These are phyloP conservation scores for Candoia aspera DNA, from an alignment of 2,113 vertebrate genomes.

Conservation along the genomic window DNA sequence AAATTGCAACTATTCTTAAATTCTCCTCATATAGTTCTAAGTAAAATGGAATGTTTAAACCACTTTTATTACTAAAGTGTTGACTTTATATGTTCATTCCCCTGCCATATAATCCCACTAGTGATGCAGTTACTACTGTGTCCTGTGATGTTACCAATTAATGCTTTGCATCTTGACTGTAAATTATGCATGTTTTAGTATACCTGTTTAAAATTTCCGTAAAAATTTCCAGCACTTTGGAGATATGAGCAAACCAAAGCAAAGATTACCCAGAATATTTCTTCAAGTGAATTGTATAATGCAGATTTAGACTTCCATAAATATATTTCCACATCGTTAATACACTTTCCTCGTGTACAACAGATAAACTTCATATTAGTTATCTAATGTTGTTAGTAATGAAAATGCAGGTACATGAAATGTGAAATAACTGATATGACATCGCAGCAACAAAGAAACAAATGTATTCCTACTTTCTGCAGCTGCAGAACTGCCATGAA, in stretches of 20 bases:
- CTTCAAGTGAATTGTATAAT: conserved; percentile 34
- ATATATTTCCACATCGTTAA: conserved; percentile 29
- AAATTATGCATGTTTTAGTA: conserved; percentile 28
- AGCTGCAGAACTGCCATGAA: conserved; percentile 72
- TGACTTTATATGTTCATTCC: background rate
- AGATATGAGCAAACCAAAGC: conserved; percentile 19
- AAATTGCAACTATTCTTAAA: background rate
- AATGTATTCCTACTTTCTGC: conserved; percentile 75
- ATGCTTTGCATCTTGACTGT: conserved; percentile 27
- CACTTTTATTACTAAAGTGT: background rate
- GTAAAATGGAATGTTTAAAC: background rate
- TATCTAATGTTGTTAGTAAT: conserved; percentile 71
- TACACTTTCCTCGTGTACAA: conserved; percentile 26
- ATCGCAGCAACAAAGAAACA: conserved; percentile 71
- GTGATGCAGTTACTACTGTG: background rate
- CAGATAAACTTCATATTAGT: conserved; percentile 62
- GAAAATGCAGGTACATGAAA: conserved; percentile 70
- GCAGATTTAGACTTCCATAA: conserved; percentile 53
- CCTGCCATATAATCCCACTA: background rate
- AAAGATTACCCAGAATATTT: conserved; percentile 32
- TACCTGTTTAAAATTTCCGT: conserved; percentile 24
- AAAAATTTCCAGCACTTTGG: background rate
- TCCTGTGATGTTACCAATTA: conserved; percentile 13
- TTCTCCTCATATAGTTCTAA: background rate
- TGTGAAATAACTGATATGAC: conserved; percentile 73